Evolutionary conservation across 2,888 invertebrate species (phyloP), one percentile per base, ranked within the genome.

Genomic region (Falcaria lacertinaria): DNA sequence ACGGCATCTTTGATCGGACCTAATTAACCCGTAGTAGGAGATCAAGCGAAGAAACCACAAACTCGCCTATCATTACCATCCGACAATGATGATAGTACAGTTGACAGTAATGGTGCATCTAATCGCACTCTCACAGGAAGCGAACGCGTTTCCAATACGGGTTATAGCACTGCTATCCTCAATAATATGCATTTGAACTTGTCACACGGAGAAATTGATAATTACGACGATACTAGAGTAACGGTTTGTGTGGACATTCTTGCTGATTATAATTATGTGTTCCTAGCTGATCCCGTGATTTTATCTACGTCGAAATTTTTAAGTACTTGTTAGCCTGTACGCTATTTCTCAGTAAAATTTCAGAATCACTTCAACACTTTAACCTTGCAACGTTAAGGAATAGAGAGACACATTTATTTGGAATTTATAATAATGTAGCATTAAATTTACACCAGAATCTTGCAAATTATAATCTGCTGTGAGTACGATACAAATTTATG

Each of bases 81-180:
- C 37, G 39, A 45, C 42, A 42, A 34, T 25, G 25, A 39, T 42
- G 36, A 39, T 36, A 42, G 45, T 42, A 39, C 42, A 39, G 34
- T 33, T 45, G 16, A 39, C 37, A 42, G 45, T 42, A 42, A 45
- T 45, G 34, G 36, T 45, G 16, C 15, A 36, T 17, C 33, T 33
- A 40, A 40, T 37, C 37, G 37, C 22, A 37, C 14, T 22, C 37
- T 15, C 14, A 25, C 37, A 37, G 37, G 37, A 37, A 37, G 16
- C 25, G n/a, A 11, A 7, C 28, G 28, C 7, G 22, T 22, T 16
- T 15, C 15, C 8, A 22, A n/a, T 22, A 25, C 37, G 22, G 37
- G 37, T 37, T 37, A 14, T 22, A 22, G 22, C 13, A 15, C 22
- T 37, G 22, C 22, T 15, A n/a, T 22, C 14, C 22, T 15, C 37